A percentile compares a stretch with the other conserved stretches of the same genome.
Evolutionary conservation across 2,888 invertebrate species (phyloP).

Genomic region (Plusia festucae): DNA sequence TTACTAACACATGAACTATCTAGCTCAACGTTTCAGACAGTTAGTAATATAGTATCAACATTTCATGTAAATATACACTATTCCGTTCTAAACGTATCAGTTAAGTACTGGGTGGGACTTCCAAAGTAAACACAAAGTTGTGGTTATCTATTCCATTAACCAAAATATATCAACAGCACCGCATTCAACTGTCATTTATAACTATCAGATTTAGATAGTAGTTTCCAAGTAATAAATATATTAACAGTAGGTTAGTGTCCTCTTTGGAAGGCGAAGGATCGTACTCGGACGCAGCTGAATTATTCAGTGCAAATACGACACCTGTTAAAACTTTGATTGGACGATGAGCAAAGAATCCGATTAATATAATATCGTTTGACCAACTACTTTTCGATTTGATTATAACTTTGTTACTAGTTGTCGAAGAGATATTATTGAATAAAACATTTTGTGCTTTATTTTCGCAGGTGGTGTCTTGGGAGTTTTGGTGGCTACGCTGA

Average conservation of each 20-base stretch:
- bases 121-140: constrained; percentile 32
- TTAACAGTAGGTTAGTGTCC: constrained; percentile 54
- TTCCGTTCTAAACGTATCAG: background rate
- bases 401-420: constrained; percentile 28
- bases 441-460: constrained; percentile 4
- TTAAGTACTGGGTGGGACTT: constrained; percentile 4
- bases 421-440: background rate
- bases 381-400: constrained; percentile 17
- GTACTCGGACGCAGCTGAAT: constrained; percentile 61
- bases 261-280: constrained; percentile 55
- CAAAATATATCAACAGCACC: constrained; percentile 39
- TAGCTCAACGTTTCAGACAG: background rate
- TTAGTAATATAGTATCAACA: background rate
- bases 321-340: constrained; percentile 63
- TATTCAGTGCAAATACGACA: constrained; percentile 64
- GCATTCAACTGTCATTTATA: constrained; percentile 68
- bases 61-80: background rate
- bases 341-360: constrained; percentile 42
- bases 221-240: constrained; percentile 65
- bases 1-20: background rate
- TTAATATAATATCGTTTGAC: constrained; percentile 23
- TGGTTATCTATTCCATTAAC: constrained; percentile 22
- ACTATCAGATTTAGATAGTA: constrained; percentile 62
- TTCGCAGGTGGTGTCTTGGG: background rate
- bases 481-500: background rate